Evolutionary conservation across 2,113 vertebrate genomes (phyloP), one percentile per base, ranked within the genome.

Genomic region (Myotis lucifugus): DNA sequence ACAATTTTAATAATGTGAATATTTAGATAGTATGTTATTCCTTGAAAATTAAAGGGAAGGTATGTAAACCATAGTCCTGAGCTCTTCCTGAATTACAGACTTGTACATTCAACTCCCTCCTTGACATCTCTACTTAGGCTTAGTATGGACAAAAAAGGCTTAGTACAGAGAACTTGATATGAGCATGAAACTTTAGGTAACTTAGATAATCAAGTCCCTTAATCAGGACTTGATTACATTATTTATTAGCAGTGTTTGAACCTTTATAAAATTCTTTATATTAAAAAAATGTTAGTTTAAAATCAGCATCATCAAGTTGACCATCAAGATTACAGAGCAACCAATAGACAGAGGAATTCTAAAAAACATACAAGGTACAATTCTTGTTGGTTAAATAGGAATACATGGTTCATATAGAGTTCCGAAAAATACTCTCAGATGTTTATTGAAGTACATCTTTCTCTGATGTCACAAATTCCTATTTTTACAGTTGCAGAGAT

Each of bases 191-290:
- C 17, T 67, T 86, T 34, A 88, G 95, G 42, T 64, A 76, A 79
- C 9, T 79, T 86, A 42, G 56, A 77, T 54, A 64, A 90, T 73
- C 40, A 61, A 25, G 40, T 25, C 17, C 18, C 8, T 82, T 85
- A 3, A 50, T 46, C 32, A 14, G 32, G 21, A 94, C 11, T 90
- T 83, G 29, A 74, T 50, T 32, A 79, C 11, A 64, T 46, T 87
- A 92, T 85, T 93, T 92, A 40, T 90, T 85, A 76, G 29, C 11
- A 85, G 40, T 81, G 15, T 83, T 88, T 82, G 72, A 88, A 59
- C 61, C 37, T 70, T 93, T 64, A 61, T 34, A 56, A 85, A 76
- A 84, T 82, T 69, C 29, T 74, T 90, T 66, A 8, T 66, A 66
- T 70, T 70, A 66, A 76, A 66, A 88, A 73, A 83, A 8, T 29